Conservation (phyloP, 2,797 vertebrate genomes). For the Aphelocoma californica region DNA sequence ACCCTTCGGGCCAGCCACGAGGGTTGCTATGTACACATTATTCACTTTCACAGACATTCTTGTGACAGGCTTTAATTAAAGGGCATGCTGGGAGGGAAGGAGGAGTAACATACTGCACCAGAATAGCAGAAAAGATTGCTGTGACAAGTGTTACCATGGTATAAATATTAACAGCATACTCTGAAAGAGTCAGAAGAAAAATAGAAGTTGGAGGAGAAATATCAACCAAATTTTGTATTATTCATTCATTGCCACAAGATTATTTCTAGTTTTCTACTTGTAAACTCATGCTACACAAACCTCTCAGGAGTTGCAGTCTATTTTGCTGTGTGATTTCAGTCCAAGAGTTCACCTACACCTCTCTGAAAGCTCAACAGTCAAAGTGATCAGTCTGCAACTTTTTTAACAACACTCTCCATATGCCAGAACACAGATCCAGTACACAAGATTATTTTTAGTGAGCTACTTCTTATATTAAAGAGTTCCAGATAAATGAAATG, state of each 20-base stretch:
- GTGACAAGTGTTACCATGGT: background rate
- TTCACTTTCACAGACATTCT: constrained; percentile 36
- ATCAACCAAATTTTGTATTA: background rate
- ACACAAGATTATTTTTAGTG: background rate
- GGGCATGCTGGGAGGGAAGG: background rate
- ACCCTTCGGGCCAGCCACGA: background rate
- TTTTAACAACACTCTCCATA: background rate
- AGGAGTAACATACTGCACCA: background rate
- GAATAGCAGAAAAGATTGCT: background rate
- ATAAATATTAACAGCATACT: background rate
- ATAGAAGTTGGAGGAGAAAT: background rate
- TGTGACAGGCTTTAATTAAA: constrained; percentile 55
- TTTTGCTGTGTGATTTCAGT: background rate
- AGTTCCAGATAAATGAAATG: background rate
- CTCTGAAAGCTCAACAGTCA: background rate
- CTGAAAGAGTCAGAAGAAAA: background rate
- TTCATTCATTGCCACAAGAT: background rate
- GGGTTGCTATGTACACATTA: constrained; percentile 15
- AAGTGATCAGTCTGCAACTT: background rate
- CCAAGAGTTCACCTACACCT: background rate
- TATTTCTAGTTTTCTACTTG: background rate
- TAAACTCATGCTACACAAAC: background rate
- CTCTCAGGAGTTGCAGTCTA: background rate
- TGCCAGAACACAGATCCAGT: background rate
- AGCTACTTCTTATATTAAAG: background rate